Base-by-base conservation (phyloP, 2,113 vertebrate species). In the Heterocephalus glaber region DNA sequence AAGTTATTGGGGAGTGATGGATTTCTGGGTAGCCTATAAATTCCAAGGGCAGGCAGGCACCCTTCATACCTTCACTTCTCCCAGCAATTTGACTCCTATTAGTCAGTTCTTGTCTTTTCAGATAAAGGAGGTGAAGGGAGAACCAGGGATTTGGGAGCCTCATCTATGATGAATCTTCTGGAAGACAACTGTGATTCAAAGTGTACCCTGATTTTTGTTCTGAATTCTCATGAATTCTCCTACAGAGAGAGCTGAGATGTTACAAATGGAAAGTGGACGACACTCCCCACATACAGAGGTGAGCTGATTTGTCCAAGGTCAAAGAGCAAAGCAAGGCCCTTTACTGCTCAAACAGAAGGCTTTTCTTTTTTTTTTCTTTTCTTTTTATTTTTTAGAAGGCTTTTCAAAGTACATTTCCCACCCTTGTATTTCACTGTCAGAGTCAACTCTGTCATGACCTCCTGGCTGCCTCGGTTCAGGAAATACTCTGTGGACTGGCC, bases 31-130 rank as follows among this genome's bases (percentile, higher is more conserved):
- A 86, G 35, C 56, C 61, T 77, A 63, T 47, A 74, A 81, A 89
- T 58, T 84, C 86, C 70, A 61, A 94, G 60, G 76, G 77, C 6
- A 56, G 56, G 49, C 58, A 87, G 49, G 79, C 70, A 74, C 54
- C 17, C 58, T 92, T 95, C 28, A 2, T 56, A 44, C 33, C 58
- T 61, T 86, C 74, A 60, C 19, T 70, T 68, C 41, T 17, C 44
- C 74, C 4, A 20, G 54, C 26, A 61, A 79, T 61, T 86, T 79
- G 83, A 54, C 94, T 89, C 30, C 58, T 80, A 92, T 54, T 65
- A 56, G 68, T 52, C 65, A 96, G 77, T n/a, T 47, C 41, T 66
- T 58, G n/a, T 66, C 41, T 92, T 85, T 68, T 80, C 66, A 93
- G 84, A 87, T 94, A 89, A 95, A 33, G 14, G 22, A 68, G 41